phyloP scores from a whole-genome alignment of 2,888 invertebrate genomes.

The Patella depressa region DNA sequence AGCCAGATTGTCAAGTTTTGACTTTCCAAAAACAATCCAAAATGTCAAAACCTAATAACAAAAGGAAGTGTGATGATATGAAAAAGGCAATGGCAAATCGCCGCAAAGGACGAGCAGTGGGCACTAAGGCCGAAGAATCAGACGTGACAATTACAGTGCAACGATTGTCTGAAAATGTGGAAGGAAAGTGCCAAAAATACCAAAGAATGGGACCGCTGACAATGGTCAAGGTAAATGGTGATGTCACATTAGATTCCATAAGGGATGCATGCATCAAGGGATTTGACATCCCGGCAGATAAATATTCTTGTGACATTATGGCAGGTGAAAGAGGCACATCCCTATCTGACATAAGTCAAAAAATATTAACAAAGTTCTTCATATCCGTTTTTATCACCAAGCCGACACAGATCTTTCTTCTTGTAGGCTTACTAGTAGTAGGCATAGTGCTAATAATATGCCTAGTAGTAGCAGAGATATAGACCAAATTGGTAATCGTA shows the following conservation, averaged over 20 bases:
- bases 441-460: no score
- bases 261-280: neutral
- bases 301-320: neutral
- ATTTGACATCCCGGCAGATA: neutral
- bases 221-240: neutral
- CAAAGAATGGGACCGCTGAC: neutral
- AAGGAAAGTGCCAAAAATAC: neutral
- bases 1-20: no score
- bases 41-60: neutral
- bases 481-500: no score
- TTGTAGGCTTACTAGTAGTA: no score
- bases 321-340: neutral
- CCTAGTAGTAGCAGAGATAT: no score
- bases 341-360: neutral
- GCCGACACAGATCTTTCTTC: no score
- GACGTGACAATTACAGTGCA: neutral
- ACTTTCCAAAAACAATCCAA: neutral
- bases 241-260: neutral
- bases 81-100: neutral
- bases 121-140: neutral
- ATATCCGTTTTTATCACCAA: neutral
- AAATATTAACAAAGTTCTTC: neutral
- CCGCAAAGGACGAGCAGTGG: neutral
- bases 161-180: neutral
- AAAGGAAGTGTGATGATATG: neutral